A percentile compares a stretch with the other conserved stretches of the same genome.
phyloP scores from a whole-genome alignment of 2,797 vertebrate species.

The Sitta carolinensis region DNA sequence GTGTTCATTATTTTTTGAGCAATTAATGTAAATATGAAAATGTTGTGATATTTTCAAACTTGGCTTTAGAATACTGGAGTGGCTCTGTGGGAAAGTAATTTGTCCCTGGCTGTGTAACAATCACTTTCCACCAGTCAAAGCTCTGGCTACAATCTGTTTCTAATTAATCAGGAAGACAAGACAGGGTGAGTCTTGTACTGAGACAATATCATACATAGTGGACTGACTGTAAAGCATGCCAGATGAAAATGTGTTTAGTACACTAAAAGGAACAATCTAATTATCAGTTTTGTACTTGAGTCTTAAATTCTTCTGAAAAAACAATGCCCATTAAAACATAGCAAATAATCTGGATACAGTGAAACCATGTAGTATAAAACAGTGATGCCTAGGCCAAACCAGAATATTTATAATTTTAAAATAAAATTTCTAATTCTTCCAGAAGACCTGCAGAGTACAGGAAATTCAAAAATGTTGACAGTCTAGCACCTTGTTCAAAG shows the following conservation, averaged over 20 bases:
- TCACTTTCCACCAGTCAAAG: conserved; percentile 63
- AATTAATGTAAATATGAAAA: conserved; percentile 58
- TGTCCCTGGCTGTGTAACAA: conserved; percentile 64
- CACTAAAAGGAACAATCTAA: conserved; percentile 4
- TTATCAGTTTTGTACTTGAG: not conserved
- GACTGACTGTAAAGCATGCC: not conserved
- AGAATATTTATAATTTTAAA: not conserved
- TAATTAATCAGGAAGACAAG: conserved; percentile 70
- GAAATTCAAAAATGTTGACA: not conserved
- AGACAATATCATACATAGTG: conserved; percentile 29
- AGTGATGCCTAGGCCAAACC: not conserved
- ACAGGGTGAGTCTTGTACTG: conserved; percentile 17
- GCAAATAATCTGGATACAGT: not conserved
- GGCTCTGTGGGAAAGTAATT: conserved; percentile 69
- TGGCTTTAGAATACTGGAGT: conserved; percentile 46
- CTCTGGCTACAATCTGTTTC: conserved; percentile 64
- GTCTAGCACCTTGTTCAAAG: not conserved
- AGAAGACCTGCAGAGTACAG: not conserved
- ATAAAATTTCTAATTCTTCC: not conserved
- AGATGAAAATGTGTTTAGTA: conserved; percentile 21
- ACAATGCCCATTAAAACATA: not conserved
- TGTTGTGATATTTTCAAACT: conserved; percentile 62
- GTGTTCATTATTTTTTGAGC: conserved; percentile 23
- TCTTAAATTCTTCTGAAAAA: not conserved
- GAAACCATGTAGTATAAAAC: not conserved